Conservation (phyloP, 2,888 invertebrate species). For the Bruchidius siliquastri region DNA sequence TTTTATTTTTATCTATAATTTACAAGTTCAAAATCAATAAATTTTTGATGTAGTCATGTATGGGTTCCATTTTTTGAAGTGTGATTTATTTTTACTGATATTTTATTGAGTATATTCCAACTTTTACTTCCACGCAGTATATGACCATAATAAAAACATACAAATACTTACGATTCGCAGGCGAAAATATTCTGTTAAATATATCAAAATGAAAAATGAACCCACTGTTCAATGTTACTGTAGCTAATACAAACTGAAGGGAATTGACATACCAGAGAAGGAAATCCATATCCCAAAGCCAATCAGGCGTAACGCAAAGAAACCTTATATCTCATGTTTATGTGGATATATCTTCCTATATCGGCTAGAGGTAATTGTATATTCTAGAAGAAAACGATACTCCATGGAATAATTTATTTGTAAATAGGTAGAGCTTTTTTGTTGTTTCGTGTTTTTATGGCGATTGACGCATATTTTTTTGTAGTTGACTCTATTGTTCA, state of each 20-base stretch:
- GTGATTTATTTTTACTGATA: no score
- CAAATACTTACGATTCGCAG: not conserved
- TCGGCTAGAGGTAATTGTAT: not conserved
- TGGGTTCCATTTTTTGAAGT: no score
- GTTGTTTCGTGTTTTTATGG: not conserved
- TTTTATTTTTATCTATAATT: no score
- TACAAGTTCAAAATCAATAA: no score
- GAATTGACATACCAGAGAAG: not conserved
- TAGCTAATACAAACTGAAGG: not conserved
- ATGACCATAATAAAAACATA: constrained; percentile 24
- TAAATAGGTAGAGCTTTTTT: not conserved
- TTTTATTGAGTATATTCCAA: no score
- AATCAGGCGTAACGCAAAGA: not conserved
- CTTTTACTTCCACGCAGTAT: no score
- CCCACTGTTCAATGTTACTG: not conserved
- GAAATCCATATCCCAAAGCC: not conserved
- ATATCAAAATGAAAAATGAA: not conserved
- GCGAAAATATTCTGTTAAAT: not conserved
- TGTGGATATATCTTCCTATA: not conserved
- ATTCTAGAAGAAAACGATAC: not conserved
- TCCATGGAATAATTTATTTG: not conserved
- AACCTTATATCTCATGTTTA: not conserved
- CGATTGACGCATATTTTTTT: no score
- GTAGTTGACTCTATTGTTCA: no score
- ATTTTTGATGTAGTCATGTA: no score